These are phyloP conservation scores for Heteronetta atricapilla DNA, from an alignment of 2,113 vertebrate genomes.

Conservation along the genomic window DNA sequence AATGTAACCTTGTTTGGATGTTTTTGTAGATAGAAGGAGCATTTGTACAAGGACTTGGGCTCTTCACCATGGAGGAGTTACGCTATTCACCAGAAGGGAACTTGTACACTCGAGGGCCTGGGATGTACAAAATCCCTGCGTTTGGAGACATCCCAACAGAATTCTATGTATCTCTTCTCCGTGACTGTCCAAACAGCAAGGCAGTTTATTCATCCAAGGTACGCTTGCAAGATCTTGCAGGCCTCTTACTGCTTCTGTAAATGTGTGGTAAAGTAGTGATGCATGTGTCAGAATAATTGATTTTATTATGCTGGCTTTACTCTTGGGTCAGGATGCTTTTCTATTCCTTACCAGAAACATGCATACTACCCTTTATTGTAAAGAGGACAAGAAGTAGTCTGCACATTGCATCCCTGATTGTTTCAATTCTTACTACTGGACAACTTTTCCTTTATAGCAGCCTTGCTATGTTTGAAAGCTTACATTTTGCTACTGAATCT, in stretches of 20 bases:
- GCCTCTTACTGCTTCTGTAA: background rate
- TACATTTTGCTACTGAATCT: background rate
- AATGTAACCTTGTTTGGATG: background rate
- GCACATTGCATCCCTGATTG: background rate
- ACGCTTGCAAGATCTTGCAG: background rate
- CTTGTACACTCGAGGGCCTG: slow-evolving; percentile 91
- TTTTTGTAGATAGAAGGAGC: slow-evolving; percentile 89
- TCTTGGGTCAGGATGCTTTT: background rate
- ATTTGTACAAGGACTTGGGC: slow-evolving; percentile 92
- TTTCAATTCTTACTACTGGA: too few species aligned
- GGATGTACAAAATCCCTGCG: slow-evolving; percentile 93
- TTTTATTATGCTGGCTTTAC: background rate
- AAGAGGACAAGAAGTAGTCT: background rate
- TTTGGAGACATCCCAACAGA: slow-evolving; percentile 91
- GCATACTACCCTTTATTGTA: background rate
- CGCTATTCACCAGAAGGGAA: slow-evolving; percentile 89
- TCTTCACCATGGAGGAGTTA: slow-evolving; percentile 94
- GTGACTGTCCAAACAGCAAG: slow-evolving; percentile 88
- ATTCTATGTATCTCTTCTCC: slow-evolving; percentile 89
- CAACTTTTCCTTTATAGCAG: background rate
- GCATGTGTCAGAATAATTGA: background rate
- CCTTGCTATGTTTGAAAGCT: background rate
- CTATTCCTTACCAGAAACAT: background rate
- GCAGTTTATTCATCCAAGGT: slow-evolving; percentile 96
- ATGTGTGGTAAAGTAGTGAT: background rate